Conservation (phyloP, 2,888 invertebrate species). For the Agonum fuliginosum region DNA sequence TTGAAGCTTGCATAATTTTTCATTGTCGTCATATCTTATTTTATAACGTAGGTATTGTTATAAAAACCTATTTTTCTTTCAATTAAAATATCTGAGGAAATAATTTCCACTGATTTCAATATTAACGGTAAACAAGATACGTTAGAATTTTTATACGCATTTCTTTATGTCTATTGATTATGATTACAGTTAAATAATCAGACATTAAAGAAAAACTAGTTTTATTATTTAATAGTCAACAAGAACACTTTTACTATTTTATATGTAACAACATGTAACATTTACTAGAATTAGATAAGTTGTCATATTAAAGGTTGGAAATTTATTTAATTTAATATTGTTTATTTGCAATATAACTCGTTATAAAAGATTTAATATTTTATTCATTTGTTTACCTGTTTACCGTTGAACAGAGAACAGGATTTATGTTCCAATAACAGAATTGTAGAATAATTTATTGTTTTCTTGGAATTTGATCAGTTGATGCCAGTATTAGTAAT, state of each 20-base stretch:
- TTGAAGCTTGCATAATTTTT: too few species aligned
- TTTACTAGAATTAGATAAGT: not conserved
- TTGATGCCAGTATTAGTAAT: too few species aligned
- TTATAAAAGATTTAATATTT: too few species aligned
- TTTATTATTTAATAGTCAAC: not conserved
- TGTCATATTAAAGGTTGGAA: too few species aligned
- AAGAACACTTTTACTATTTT: conserved; percentile 24
- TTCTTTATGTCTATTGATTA: not conserved
- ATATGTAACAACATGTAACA: conserved; percentile 10
- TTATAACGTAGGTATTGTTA: not conserved
- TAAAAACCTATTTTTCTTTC: conserved; percentile 28
- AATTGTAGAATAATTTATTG: too few species aligned
- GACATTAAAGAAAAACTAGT: conserved; percentile 7
- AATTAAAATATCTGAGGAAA: conserved; percentile 25
- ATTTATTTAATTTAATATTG: too few species aligned
- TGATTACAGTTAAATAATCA: conserved; percentile 26
- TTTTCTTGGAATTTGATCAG: too few species aligned
- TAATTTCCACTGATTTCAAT: not conserved
- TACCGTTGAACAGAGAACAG: too few species aligned
- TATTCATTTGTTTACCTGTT: too few species aligned
- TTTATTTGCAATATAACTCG: too few species aligned
- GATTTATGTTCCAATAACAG: too few species aligned
- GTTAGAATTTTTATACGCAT: not conserved
- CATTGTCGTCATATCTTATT: not conserved
- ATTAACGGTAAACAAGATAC: conserved; percentile 1